A percentile compares a stretch with the other conserved stretches of the same genome.
Conservation (phyloP, 2,797 vertebrate genomes). For the Clarias platycephalus region DNA sequence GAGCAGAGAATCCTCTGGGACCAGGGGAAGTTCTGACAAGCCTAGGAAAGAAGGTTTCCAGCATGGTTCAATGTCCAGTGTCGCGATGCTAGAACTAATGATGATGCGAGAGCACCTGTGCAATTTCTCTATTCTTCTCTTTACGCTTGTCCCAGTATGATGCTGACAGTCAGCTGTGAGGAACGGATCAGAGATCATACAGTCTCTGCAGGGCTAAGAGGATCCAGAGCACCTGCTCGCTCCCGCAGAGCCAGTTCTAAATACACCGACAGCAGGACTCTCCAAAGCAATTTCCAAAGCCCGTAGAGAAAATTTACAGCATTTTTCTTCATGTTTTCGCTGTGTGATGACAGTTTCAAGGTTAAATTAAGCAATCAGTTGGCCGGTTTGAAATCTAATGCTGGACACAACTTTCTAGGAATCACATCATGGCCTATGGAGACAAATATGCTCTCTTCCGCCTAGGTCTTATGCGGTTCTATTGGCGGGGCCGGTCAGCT, state of each 20-base stretch:
- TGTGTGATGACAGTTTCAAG: conserved; percentile 8
- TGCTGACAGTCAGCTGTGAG: conserved; percentile 5
- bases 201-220: conserved; percentile 11
- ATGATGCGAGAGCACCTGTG: neutral
- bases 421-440: neutral
- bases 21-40: neutral
- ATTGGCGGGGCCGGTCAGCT: conserved; percentile 16
- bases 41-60: neutral
- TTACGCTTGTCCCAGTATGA: neutral
- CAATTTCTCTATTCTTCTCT: neutral
- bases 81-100: neutral
- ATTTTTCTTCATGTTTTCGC: neutral
- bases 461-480: neutral
- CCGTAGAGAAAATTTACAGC: neutral
- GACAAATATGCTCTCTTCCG: neutral
- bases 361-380: conserved; percentile 18
- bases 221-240: conserved; percentile 2
- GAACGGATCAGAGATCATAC: conserved; percentile 37
- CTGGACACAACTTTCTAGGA: neutral
- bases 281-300: neutral
- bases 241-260: neutral
- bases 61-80: neutral
- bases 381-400: neutral
- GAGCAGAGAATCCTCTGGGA: neutral
- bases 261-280: conserved; percentile 18